These are phyloP conservation scores for Lepilemur septentrionalis DNA, from an alignment of 2,797 vertebrate species.

Conservation along the genomic window DNA sequence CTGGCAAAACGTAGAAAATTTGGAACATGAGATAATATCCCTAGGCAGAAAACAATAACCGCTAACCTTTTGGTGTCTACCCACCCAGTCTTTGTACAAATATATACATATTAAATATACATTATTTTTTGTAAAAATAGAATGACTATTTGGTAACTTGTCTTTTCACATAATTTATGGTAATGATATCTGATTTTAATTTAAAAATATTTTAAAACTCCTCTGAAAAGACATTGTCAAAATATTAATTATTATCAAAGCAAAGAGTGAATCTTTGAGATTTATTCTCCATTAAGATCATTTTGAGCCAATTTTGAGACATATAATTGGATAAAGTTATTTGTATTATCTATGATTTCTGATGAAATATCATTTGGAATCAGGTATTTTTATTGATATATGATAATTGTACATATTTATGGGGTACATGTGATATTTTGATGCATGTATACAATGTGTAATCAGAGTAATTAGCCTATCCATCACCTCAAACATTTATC, in stretches of 20 bases:
- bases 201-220: background rate
- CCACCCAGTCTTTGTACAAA: accelerated
- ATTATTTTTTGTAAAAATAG: background rate
- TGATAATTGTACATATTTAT: background rate
- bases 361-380: background rate
- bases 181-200: background rate
- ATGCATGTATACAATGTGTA: background rate
- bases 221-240: background rate
- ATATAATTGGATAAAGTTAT: background rate
- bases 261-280: background rate
- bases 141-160: background rate
- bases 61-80: background rate
- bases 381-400: background rate
- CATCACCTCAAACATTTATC: background rate
- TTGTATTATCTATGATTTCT: background rate
- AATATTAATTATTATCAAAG: background rate
- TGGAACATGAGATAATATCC: background rate
- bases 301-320: background rate
- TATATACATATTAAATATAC: background rate
- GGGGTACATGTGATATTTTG: background rate
- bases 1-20: background rate
- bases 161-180: background rate
- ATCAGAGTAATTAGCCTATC: background rate
- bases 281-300: background rate
- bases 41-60: background rate